These are phyloP conservation scores for Synanthedon andrenaeformis DNA, from an alignment of 2,888 invertebrate species.

Conservation along the genomic window DNA sequence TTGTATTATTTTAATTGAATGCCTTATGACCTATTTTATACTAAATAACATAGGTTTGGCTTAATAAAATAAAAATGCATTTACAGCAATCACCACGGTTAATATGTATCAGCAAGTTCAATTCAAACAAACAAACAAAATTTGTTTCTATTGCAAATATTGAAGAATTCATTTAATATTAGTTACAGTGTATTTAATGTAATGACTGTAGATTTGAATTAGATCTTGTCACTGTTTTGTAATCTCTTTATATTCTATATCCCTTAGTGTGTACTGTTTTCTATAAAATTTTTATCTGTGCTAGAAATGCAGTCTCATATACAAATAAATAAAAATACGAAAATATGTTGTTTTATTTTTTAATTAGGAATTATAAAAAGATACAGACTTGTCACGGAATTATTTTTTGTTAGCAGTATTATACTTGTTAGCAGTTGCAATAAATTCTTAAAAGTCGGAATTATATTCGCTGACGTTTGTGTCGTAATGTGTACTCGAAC, in stretches of 20 bases:
- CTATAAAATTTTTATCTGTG: constrained; percentile 47
- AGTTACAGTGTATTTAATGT: constrained; percentile 5
- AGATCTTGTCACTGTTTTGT: constrained; percentile 53
- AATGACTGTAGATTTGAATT: constrained; percentile 12
- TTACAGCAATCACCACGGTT: not conserved
- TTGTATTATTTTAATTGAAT: no score
- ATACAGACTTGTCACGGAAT: no score
- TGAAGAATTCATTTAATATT: constrained; percentile 1
- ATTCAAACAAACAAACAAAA: no score
- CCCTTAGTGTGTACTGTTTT: constrained; percentile 60
- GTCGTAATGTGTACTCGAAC: no score
- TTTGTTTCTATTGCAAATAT: no score
- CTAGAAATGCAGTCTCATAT: constrained; percentile 54
- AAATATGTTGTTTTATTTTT: constrained; percentile 13
- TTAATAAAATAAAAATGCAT: not conserved
- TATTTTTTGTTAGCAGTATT: no score
- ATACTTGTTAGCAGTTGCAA: no score
- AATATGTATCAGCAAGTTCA: no score
- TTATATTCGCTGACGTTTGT: no score
- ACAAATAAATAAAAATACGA: constrained; percentile 36
- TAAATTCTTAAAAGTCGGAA: no score
- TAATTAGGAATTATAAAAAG: constrained; percentile 10
- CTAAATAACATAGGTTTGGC: not conserved
- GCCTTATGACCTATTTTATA: not conserved
- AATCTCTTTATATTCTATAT: constrained; percentile 54